Evolutionary conservation across 2,113 vertebrate genomes (phyloP), one percentile per base, ranked within the genome.

Genomic region (Colaptes auratus): DNA sequence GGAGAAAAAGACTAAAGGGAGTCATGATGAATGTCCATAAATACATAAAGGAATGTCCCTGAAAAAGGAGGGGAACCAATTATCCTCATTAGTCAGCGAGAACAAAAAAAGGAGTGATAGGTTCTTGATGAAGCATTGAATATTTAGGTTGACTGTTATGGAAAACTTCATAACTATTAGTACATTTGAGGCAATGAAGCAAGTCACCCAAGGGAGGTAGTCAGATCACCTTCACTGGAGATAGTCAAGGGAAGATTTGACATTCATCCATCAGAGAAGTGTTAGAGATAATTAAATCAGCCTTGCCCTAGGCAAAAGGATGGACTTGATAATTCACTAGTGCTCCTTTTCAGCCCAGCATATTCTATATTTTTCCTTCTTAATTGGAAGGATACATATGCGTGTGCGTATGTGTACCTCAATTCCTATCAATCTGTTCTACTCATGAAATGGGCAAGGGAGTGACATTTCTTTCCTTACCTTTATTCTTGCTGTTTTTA

Each of bases 201-300:
- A 92, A 93, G 91, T 94, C 84, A 96, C 92, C 94, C 96, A 94
- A 74, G 95, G 89, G 95, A 96, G 71, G 60, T 55, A 89, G 89
- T 89, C 91, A 85, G 91, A 94, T 96, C 92, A 95, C 91, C 91
- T 96, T 95, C 92, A 88, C 36, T 96, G 95, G 89, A 96, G 87
- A 93, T 89, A 96, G 95, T 93, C 78, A 92, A 93, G 92, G 89
- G 87, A 94, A 93, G 67, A 60, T 93, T 87, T 96, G 95, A 96
- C 94, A 96, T 78, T 94, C 91, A 96, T 96, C 94, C 87, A 94
- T 94, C 92, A 96, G 91, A 92, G 87, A 85, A 94, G 67, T 90
- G 78, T 89, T 91, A 88, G 92, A 94, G 91, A 96, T 96, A 94
- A 96, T 94, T 94, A 96, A 96, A 93, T 94, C 91, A 91, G 78